Evolutionary conservation across 2,888 invertebrate genomes (phyloP).

Genomic region (Chrysolina americana): DNA sequence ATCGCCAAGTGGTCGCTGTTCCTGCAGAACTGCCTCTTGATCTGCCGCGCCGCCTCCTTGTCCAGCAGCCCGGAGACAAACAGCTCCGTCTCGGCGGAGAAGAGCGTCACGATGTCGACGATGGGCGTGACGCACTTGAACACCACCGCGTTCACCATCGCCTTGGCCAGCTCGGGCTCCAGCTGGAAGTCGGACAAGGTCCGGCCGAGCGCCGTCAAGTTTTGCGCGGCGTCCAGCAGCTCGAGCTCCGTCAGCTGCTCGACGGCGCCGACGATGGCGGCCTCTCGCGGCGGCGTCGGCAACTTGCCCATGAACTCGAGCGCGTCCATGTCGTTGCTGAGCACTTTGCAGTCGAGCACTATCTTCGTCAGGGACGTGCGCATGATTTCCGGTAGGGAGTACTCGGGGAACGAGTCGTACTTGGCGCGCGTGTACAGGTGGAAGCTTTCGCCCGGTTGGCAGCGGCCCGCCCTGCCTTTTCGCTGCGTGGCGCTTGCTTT

Average conservation of each 20-base stretch:
- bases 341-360: conserved; percentile 76
- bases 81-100: conserved; percentile 72
- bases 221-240: conserved; percentile 74
- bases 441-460: conserved; percentile 75
- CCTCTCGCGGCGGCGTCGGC: conserved; percentile 75
- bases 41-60: conserved; percentile 70
- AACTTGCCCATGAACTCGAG: conserved; percentile 75
- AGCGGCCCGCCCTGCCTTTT: conserved; percentile 79
- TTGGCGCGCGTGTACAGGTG: conserved; percentile 73
- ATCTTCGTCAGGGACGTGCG: conserved; percentile 73
- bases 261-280: conserved; percentile 73
- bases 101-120: conserved; percentile 69
- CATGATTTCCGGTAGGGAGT: conserved; percentile 77
- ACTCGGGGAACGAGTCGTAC: conserved; percentile 70
- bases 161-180: conserved; percentile 76
- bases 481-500: conserved; percentile 77
- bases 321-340: conserved; percentile 73
- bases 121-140: conserved; percentile 73
- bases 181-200: conserved; percentile 70
- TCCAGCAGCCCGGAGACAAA: conserved; percentile 71
- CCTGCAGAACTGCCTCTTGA: conserved; percentile 71
- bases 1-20: conserved; percentile 78
- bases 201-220: conserved; percentile 76
- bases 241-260: conserved; percentile 74
- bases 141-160: conserved; percentile 74